Evolutionary conservation across 92 coral and sea anemone genomes (phyloP).

Genomic region (Pocillopora meandrina): DNA sequence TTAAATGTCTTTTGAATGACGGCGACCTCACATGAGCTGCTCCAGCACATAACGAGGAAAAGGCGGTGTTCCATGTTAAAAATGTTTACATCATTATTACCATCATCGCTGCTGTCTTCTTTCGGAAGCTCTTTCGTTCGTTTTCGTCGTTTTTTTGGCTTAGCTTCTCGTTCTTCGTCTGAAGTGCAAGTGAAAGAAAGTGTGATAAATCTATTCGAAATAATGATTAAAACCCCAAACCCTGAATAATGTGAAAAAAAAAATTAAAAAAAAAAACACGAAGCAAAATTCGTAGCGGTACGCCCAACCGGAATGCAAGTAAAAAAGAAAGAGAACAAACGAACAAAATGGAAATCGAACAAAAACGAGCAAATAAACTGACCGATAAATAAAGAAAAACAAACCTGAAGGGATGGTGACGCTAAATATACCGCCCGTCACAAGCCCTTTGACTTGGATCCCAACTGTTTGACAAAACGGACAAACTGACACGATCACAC

Average conservation of each 20-base stretch:
- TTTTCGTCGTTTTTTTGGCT: constrained; percentile 68
- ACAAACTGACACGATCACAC: not conserved
- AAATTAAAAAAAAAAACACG: no score
- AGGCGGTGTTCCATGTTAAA: no score
- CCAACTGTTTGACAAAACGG: not conserved
- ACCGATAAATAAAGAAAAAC: no score
- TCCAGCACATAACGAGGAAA: no score
- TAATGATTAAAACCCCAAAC: not conserved
- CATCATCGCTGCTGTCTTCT: constrained; percentile 81
- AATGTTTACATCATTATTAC: constrained; percentile 17
- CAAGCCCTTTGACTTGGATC: not conserved
- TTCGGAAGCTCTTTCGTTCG: constrained; percentile 71
- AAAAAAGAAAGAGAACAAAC: not conserved
- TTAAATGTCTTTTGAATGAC: no score
- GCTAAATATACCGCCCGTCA: not conserved
- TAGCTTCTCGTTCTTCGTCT: constrained; percentile 59
- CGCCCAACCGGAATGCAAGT: not conserved
- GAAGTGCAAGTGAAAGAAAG: not conserved
- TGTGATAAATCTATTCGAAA: not conserved
- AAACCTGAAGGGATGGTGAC: no score
- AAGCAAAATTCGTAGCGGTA: not conserved
- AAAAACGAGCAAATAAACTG: no score
- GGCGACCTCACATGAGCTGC: no score
- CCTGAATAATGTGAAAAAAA: not conserved
- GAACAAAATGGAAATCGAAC: not conserved